Evolutionary conservation across 2,797 vertebrate genomes (phyloP), one percentile per base, ranked within the genome.

Genomic region (Malurus leucopterus): DNA sequence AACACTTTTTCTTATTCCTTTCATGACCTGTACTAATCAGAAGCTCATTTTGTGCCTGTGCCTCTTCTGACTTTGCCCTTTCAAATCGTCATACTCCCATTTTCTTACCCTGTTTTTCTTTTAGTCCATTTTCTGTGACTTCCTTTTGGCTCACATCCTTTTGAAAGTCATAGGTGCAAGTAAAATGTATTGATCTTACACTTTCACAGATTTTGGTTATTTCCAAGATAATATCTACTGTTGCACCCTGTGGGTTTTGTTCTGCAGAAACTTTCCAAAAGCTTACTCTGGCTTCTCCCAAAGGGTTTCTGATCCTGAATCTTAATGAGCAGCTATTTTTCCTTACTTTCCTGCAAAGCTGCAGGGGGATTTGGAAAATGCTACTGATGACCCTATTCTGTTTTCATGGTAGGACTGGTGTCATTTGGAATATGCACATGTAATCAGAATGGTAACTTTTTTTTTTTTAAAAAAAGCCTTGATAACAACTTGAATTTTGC

Each of bases 1-100:
- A 85, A 93, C 92, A 91, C 89, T 82, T 88, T 65, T 76, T 78
- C 89, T 87, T 90, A 91, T 34, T 90, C 91, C 81, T 89, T 85
- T 94, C 81, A 79, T 78, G 89, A 76, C 75, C 86, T 87, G 91
- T 88, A 63, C 83, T 95, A 95, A 96, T 96, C 95, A 95, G 92
- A 78, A 65, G 71, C 72, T 91, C 91, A 94, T 94, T 96, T 94
- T 93, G 77, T 88, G 74, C 61, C 74, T 93, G 55, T 57, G 22
- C 91, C 92, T 91, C 59, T 95, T 91, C 72, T 84, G 75, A 93
- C 90, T 95, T 79, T 79, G 69, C 80, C 90, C 89, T 96, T 93
- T 91, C 84, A 91, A 5, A 4, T 89, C 92, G 90, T 83, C 70
- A 55, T 91, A 81, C 67, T 51, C 69, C 58, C 71, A 68, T 89